phyloP scores from a whole-genome alignment of 2,113 vertebrate species.

The Neoarius graeffei region DNA sequence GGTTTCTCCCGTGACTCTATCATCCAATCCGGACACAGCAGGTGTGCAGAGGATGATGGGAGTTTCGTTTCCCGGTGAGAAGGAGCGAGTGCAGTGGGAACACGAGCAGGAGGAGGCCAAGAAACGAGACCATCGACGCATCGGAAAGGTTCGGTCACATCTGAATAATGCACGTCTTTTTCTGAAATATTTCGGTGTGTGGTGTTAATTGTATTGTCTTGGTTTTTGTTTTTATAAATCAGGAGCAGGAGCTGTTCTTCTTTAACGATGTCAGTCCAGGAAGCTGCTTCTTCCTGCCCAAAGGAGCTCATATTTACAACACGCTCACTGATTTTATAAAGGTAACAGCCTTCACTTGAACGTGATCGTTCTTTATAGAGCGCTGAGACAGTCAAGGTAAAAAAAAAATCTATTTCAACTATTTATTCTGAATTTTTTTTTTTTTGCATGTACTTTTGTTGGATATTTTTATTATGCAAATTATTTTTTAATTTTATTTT shows the following conservation, averaged over 20 bases:
- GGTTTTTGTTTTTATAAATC: background rate
- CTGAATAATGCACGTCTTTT: background rate
- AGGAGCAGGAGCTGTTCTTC: constrained; percentile 88
- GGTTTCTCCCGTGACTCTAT: constrained; percentile 74
- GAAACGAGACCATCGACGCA: constrained; percentile 83
- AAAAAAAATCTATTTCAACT: too few relatives aligned
- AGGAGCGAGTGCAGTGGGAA: constrained; percentile 75
- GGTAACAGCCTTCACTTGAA: constrained; percentile 60
- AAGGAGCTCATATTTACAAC: constrained; percentile 87
- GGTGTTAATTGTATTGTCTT: background rate
- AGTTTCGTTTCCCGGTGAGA: constrained; percentile 78
- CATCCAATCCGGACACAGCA: constrained; percentile 57
- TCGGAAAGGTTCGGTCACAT: constrained; percentile 76
- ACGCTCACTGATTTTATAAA: constrained; percentile 86
- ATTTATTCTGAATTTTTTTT: background rate
- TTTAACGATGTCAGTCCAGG: constrained; percentile 90
- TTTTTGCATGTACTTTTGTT: background rate
- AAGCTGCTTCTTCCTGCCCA: constrained; percentile 93
- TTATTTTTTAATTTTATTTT: background rate
- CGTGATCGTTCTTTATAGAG: background rate
- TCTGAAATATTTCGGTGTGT: background rate
- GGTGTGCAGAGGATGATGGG: constrained; percentile 76
- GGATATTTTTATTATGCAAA: background rate
- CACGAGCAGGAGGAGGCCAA: constrained; percentile 74
- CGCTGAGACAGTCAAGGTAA: too few relatives aligned